phyloP scores from a whole-genome alignment of 2,888 invertebrate species.

The Abscondita cerata region DNA sequence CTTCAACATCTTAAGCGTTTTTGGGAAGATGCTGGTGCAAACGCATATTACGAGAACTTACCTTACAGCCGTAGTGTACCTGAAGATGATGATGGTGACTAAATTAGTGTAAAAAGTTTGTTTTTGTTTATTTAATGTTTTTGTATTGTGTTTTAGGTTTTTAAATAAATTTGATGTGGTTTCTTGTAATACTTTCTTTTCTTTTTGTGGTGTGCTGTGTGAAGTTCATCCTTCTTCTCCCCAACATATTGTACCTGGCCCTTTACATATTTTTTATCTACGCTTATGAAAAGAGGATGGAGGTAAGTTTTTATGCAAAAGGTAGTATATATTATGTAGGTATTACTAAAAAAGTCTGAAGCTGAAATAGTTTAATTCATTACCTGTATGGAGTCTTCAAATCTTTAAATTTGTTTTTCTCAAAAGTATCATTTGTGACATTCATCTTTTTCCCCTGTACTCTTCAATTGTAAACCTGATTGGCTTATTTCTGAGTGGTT shows the following conservation, averaged over 20 bases:
- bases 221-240: neutral
- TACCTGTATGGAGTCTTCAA: too few relatives aligned
- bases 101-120: conserved; percentile 10
- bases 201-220: neutral
- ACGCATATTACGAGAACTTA: conserved; percentile 2
- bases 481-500: too few relatives aligned
- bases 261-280: conserved; percentile 1
- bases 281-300: neutral
- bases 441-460: conserved; percentile 6
- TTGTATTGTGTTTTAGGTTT: conserved; percentile 3
- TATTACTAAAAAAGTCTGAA: neutral
- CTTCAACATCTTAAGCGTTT: conserved; percentile 8
- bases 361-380: conserved; percentile 1
- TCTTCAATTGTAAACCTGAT: too few relatives aligned
- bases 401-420: neutral
- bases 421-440: conserved; percentile 4
- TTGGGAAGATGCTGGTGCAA: conserved; percentile 3
- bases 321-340: neutral
- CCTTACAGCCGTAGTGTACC: conserved; percentile 2
- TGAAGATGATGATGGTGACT: neutral
- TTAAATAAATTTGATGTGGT: conserved; percentile 3
- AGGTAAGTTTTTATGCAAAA: too few relatives aligned
- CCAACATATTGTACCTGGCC: neutral
- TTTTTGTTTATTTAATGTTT: conserved; percentile 2
- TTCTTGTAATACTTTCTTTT: neutral